phyloP scores from a whole-genome alignment of 2,888 invertebrate species.

The Aleiodes testaceus region DNA sequence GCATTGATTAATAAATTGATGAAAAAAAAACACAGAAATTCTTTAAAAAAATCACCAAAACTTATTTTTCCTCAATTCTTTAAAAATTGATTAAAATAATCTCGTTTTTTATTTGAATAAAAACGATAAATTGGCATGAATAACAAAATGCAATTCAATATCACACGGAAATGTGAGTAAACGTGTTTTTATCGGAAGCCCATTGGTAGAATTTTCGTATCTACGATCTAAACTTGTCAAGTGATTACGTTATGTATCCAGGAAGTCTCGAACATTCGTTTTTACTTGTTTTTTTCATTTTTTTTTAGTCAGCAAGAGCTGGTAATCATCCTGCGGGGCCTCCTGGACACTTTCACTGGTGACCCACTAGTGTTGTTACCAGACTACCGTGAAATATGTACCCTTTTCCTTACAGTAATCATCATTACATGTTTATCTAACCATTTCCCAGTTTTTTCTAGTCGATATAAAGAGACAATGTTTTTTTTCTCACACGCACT shows the following conservation, averaged over 20 bases:
- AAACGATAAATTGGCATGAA: background rate
- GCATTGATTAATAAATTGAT: background rate
- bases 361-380: conserved; percentile 66
- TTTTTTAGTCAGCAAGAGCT: conserved; percentile 54
- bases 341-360: conserved; percentile 70
- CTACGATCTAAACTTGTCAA: conserved; percentile 10
- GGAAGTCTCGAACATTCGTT: conserved; percentile 62
- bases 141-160: background rate
- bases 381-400: conserved; percentile 50
- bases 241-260: conserved; percentile 52
- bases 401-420: conserved; percentile 29
- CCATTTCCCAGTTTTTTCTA: conserved; percentile 27
- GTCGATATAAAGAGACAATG: conserved; percentile 1
- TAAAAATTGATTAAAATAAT: background rate
- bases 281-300: conserved; percentile 51
- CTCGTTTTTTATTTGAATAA: background rate
- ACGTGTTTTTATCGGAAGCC: conserved; percentile 7
- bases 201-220: conserved; percentile 9
- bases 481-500: conserved; percentile 3
- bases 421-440: conserved; percentile 32
- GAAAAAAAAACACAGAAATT: background rate
- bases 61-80: background rate
- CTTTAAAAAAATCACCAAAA: too few relatives aligned
- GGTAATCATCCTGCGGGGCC: conserved; percentile 63
- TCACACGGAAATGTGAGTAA: background rate